These are phyloP conservation scores for Pantala flavescens DNA, from an alignment of 1,140 invertebrate species.

Conservation along the genomic window DNA sequence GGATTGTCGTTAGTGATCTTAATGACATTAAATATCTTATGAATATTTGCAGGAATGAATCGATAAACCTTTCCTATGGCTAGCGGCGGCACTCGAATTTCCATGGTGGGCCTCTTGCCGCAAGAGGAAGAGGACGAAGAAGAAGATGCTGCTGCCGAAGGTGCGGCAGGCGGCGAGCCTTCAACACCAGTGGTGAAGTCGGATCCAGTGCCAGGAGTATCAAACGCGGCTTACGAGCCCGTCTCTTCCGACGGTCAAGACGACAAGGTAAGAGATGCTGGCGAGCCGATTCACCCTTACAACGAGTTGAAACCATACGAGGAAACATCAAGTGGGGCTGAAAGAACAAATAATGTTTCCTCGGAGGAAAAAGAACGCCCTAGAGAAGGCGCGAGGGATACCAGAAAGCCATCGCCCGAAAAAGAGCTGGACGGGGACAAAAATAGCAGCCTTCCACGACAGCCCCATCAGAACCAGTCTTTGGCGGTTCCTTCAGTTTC, in stretches of 20 bases:
- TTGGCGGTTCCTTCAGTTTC: no score
- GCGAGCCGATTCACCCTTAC: neutral
- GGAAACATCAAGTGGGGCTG: neutral
- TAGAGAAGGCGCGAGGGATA: neutral
- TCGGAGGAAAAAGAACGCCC: neutral
- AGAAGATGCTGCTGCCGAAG: neutral
- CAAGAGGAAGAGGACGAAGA: neutral
- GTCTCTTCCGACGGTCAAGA: neutral
- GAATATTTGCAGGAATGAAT: no score
- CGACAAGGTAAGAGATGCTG: neutral
- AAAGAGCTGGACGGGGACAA: no score
- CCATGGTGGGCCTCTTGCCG: neutral
- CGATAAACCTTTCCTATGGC: neutral
- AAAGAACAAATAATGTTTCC: neutral
- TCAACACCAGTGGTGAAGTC: neutral
- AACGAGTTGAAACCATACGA: neutral
- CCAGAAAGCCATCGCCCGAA: neutral
- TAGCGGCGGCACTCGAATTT: neutral
- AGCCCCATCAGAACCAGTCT: no score
- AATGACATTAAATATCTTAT: no score
- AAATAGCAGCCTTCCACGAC: no score
- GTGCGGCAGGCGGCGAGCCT: neutral
- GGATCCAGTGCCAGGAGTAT: neutral
- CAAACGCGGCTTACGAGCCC: neutral
- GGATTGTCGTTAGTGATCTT: no score